Conservation (phyloP, 2,888 invertebrate species). For the Heliconius ismenius region DNA sequence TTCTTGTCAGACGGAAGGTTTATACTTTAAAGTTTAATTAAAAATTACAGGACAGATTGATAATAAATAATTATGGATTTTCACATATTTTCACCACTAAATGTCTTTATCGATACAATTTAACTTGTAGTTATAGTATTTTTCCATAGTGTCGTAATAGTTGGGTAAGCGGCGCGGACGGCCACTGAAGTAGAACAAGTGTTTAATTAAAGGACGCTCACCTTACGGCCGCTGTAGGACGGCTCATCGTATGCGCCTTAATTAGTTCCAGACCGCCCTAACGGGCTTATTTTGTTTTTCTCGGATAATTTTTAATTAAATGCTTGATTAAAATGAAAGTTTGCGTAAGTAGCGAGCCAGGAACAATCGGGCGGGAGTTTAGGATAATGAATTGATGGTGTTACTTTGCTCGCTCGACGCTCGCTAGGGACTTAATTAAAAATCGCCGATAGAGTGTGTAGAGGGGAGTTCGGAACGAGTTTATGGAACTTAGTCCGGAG, state of each 20-base stretch:
- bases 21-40: not conserved
- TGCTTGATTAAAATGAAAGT: slow-evolving; percentile 83
- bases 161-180: slow-evolving; percentile 61
- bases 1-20: not conserved
- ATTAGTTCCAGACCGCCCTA: slow-evolving; percentile 81
- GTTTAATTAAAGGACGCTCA: slow-evolving; percentile 78
- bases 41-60: not conserved
- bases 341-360: slow-evolving; percentile 81
- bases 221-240: slow-evolving; percentile 70
- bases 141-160: slow-evolving; percentile 67
- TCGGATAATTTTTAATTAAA: slow-evolving; percentile 83
- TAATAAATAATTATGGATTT: not conserved
- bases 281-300: slow-evolving; percentile 82
- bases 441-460: slow-evolving; percentile 82
- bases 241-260: slow-evolving; percentile 80
- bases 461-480: slow-evolving; percentile 79
- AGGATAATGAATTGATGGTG: slow-evolving; percentile 83
- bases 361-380: slow-evolving; percentile 81
- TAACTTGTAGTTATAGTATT: slow-evolving; percentile 59
- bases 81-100: not conserved
- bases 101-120: slow-evolving; percentile 40
- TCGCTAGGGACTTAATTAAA: slow-evolving; percentile 81
- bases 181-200: slow-evolving; percentile 73
- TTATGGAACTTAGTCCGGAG: slow-evolving; percentile 77
- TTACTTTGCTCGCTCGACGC: slow-evolving; percentile 78